Conservation (phyloP, 1,140 invertebrate species). For the Monomorium pharaonis region DNA sequence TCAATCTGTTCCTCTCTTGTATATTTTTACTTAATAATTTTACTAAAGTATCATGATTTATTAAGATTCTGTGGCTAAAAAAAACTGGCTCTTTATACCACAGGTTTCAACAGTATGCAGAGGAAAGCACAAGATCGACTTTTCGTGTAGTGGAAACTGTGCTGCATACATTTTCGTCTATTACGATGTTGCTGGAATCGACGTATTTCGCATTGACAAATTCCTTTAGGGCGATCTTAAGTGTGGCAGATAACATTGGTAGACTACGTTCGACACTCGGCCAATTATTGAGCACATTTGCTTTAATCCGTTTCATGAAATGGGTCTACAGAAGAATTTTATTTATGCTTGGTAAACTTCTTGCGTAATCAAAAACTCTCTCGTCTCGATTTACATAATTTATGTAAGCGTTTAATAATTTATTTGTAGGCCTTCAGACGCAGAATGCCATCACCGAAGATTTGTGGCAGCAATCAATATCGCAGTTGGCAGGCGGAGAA, state of each 20-base stretch:
- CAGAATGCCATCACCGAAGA: slow-evolving; percentile 84
- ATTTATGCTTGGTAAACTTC: slow-evolving; percentile 87
- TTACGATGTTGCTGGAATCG: slow-evolving; percentile 98
- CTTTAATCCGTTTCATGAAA: slow-evolving; percentile 91
- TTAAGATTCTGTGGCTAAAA: neutral
- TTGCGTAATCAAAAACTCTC: neutral
- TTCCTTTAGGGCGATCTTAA: slow-evolving; percentile 97
- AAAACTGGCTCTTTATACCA: slow-evolving; percentile 66
- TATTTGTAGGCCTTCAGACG: slow-evolving; percentile 79
- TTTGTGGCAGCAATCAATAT: slow-evolving; percentile 78
- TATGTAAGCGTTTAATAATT: neutral
- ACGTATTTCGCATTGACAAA: slow-evolving; percentile 97
- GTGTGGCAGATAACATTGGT: slow-evolving; percentile 97
- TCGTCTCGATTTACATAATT: neutral
- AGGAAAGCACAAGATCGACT: slow-evolving; percentile 95
- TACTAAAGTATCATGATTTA: neutral
- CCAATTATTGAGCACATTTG: slow-evolving; percentile 94
- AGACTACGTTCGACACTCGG: slow-evolving; percentile 92
- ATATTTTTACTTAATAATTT: neutral
- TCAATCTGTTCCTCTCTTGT: neutral
- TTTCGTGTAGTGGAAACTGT: slow-evolving; percentile 98
- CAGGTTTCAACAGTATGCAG: slow-evolving; percentile 94
- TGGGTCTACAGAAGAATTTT: slow-evolving; percentile 92
- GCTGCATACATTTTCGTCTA: slow-evolving; percentile 95
- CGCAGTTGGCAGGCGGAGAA: slow-evolving; percentile 77